Conservation (phyloP, 2,888 invertebrate species). For the Erynnis tages region DNA sequence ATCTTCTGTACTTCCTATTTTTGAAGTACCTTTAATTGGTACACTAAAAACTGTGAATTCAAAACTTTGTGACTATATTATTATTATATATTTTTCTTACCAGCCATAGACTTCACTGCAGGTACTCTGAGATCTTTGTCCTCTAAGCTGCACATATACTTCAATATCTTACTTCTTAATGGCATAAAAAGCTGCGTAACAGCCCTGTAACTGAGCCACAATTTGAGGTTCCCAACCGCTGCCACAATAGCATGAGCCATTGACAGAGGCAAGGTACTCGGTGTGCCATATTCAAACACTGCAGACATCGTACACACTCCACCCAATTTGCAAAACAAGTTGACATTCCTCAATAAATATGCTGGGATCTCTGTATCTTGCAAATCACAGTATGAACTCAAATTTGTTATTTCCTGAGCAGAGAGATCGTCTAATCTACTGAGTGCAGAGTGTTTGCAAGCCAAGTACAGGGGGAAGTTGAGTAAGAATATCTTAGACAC, state of each 20-base stretch:
- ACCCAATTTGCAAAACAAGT: conserved; percentile 94
- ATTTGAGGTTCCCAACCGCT: conserved; percentile 94
- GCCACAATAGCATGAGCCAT: conserved; percentile 96
- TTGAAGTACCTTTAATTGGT: too few relatives aligned
- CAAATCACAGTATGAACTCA: conserved; percentile 93
- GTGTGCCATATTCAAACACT: conserved; percentile 90
- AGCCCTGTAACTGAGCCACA: conserved; percentile 96
- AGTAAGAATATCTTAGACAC: conserved; percentile 93
- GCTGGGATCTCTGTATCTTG: conserved; percentile 97
- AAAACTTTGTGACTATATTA: too few relatives aligned
- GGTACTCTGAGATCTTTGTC: conserved; percentile 95
- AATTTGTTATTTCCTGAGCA: conserved; percentile 90
- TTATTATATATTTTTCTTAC: conserved; percentile 62
- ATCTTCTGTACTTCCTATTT: too few relatives aligned
- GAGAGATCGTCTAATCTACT: conserved; percentile 91
- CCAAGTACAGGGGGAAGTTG: conserved; percentile 94
- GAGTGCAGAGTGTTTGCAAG: conserved; percentile 92
- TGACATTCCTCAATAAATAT: conserved; percentile 94
- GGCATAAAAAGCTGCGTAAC: conserved; percentile 94
- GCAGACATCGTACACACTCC: conserved; percentile 93
- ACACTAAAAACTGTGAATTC: too few relatives aligned
- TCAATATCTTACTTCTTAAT: conserved; percentile 90
- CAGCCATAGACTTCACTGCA: conserved; percentile 95
- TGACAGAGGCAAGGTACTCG: conserved; percentile 89
- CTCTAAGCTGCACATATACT: conserved; percentile 96